These are phyloP conservation scores for Oriolus oriolus DNA, from an alignment of 2,113 vertebrate genomes.

Conservation along the genomic window DNA sequence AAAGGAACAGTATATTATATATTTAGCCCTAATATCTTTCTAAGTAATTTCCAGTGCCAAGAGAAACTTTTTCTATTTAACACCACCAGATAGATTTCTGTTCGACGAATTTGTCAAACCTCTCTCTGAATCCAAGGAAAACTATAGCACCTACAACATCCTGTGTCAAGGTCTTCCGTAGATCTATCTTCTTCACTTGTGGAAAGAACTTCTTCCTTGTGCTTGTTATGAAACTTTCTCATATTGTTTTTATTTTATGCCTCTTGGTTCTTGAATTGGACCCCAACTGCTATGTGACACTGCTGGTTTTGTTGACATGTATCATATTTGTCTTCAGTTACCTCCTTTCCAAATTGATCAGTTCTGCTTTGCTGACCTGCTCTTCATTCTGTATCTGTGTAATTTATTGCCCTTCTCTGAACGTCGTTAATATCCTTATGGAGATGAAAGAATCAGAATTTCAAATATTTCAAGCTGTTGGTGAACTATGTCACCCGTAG, in stretches of 20 bases:
- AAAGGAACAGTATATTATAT: not conserved
- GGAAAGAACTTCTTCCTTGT: not conserved
- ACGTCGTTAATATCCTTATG: not conserved
- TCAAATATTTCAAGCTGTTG: not conserved
- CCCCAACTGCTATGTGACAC: not conserved
- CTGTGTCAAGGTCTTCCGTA: not conserved
- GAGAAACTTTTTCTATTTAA: not conserved
- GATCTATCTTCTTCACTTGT: not conserved
- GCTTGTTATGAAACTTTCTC: not conserved
- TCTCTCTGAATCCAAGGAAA: not conserved
- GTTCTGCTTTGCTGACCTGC: not conserved
- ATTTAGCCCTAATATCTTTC: not conserved
- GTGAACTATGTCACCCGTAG: fast-evolving
- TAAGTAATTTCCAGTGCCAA: not conserved
- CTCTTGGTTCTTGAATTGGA: not conserved
- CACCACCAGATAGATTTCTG: not conserved
- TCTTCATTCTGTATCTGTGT: not conserved
- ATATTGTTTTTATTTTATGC: not conserved
- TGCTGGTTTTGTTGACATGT: not conserved
- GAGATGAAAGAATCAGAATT: not conserved
- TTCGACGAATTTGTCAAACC: not conserved
- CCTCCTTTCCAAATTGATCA: not conserved
- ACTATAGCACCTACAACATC: not conserved
- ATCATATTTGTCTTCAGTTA: not conserved
- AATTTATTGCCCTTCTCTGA: not conserved